Evolutionary conservation across 2,888 invertebrate species (phyloP), one percentile per base, ranked within the genome.

Genomic region (Xestoiulus laeticollis): DNA sequence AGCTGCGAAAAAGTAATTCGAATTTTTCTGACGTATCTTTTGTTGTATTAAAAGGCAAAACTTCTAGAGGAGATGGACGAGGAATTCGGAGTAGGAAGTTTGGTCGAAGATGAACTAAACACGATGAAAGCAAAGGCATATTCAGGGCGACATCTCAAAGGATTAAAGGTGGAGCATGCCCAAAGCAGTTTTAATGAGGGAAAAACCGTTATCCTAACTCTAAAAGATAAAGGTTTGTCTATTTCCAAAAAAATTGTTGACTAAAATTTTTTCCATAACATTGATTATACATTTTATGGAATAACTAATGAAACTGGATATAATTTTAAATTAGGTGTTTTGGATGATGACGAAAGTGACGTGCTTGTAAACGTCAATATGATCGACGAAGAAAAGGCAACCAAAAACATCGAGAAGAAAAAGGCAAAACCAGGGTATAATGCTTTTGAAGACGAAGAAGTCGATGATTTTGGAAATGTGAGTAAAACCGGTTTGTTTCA

Each of bases 31-130:
- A 26, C 22, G 22, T 68, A 59, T 88, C 32, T 19, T 87, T 10
- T 38, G 30, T 87, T 88, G 0, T 85, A 87, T 88, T 87, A 91
- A n/a, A 90, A 96, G 97, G 99, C 98, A 32, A 97, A 97, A 92
- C 94, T 96, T 93, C 92, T 99, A 91, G 97, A 98, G 92, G 98
- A 99, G 92, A 94, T 99, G 94, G 99, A 99, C 92, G 96, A 95
- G 90, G 98, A 96, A 92, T 98, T 99, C 94, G 98, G 98, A 44
- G 95, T 98, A 89, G 94, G 95, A 19, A 96, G 95, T 90, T 93
- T 98, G 85, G 94, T 98, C n/a, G 96, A 96, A 89, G 95, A 96
- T 90, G 96, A 96, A 90, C 94, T 94, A 89, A 93, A 93, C 86
- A 85, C 85, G 26, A 26, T 85, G 78, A 87, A 86, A 48, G 82